Evolutionary conservation across 2,113 vertebrate genomes (phyloP).

Genomic region (Malurus alboscapulatus): DNA sequence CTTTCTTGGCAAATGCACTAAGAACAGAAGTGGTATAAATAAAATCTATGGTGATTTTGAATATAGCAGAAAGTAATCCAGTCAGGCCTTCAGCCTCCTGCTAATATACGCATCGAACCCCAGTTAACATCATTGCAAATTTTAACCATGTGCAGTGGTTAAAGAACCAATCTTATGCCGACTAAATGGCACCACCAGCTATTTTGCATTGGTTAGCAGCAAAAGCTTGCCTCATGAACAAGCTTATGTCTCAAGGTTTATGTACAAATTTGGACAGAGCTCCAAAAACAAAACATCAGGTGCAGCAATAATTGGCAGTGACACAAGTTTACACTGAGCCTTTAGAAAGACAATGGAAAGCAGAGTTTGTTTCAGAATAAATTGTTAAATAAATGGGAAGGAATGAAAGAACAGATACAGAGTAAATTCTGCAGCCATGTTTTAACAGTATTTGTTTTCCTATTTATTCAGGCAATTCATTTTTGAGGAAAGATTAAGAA

Average conservation of each 20-base stretch:
- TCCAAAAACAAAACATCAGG: neutral
- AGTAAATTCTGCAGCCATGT: neutral
- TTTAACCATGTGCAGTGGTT: neutral
- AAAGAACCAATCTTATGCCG: neutral
- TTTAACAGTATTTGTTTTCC: neutral
- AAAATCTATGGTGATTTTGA: slow-evolving; percentile 26
- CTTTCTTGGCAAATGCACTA: slow-evolving; percentile 9
- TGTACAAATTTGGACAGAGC: neutral
- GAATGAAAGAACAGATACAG: neutral
- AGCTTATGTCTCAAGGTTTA: neutral
- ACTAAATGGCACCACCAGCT: neutral
- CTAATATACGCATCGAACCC: neutral
- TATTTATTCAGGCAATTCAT: neutral
- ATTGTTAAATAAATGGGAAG: neutral
- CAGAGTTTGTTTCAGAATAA: neutral
- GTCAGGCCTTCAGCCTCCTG: neutral
- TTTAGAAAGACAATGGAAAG: neutral
- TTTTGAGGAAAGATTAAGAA: neutral
- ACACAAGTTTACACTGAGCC: neutral
- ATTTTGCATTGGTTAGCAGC: neutral
- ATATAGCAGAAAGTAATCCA: slow-evolving; percentile 19
- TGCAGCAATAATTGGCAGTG: neutral
- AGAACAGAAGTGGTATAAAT: slow-evolving; percentile 30
- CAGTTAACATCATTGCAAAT: neutral
- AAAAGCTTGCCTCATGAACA: neutral